Evolutionary conservation across 2,888 invertebrate species (phyloP).

Genomic region (Drosophila kokeensis): DNA sequence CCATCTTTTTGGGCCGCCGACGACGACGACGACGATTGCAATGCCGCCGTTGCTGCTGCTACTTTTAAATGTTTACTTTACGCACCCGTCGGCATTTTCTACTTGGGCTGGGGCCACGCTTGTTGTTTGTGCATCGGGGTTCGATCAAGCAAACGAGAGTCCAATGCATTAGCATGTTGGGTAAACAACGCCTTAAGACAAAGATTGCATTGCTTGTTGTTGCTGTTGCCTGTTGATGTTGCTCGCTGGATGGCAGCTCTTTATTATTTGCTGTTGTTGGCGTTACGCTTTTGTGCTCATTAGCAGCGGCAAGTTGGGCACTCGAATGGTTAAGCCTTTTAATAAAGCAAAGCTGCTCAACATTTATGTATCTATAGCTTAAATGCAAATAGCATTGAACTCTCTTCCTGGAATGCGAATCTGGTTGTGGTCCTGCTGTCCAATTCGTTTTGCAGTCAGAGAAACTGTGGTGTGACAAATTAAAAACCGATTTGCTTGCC

Average conservation of each 20-base stretch:
- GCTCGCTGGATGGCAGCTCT: constrained; percentile 18
- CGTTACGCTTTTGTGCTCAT: constrained; percentile 82
- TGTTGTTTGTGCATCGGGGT: constrained; percentile 59
- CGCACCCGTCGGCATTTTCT: constrained; percentile 82
- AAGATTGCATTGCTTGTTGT: constrained; percentile 41
- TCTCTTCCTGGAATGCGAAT: constrained; percentile 64
- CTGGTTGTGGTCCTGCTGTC: constrained; percentile 20
- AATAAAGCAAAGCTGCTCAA: constrained; percentile 58
- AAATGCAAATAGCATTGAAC: constrained; percentile 71
- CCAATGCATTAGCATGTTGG: constrained; percentile 76
- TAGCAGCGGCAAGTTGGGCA: constrained; percentile 62
- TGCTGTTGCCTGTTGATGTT: constrained; percentile 13
- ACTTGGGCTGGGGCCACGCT: constrained; percentile 27
- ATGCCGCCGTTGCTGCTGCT: constrained; percentile 34
- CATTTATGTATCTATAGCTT: constrained; percentile 1
- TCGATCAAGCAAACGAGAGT: constrained; percentile 59
- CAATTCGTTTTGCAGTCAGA: constrained; percentile 64
- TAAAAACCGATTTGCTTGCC: constrained; percentile 62
- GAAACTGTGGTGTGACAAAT: constrained; percentile 72
- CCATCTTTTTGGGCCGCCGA: constrained; percentile 76
- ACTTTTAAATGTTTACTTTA: constrained; percentile 80
- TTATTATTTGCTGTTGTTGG: constrained; percentile 59
- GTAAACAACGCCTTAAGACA: constrained; percentile 78
- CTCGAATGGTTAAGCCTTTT: constrained; percentile 67
- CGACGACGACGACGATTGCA: constrained; percentile 28